Evolutionary conservation across 2,113 vertebrate genomes (phyloP), one percentile per base, ranked within the genome.

Genomic region (Deroptyus accipitrinus): DNA sequence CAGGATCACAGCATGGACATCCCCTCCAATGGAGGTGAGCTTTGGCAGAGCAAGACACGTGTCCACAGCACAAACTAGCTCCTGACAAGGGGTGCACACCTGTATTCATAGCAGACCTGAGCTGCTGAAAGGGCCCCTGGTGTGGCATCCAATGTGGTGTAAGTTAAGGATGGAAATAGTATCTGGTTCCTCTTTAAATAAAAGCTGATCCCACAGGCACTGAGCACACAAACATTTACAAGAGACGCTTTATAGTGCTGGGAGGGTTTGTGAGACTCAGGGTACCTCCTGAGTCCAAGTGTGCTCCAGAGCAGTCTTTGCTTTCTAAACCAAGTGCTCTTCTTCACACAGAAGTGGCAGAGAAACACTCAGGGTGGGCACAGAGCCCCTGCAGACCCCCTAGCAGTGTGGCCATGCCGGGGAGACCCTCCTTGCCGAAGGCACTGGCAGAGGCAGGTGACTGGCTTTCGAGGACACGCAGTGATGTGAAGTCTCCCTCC

Each of bases 41-140:
- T 76, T 0, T 0, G 75, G 63, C 68, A 62, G 16, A 57, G 91
- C 74, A 63, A 66, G 37, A 63, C 1, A 0, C 0, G 0, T 42
- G 73, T 24, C 73, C 0, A 0, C 49, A 44, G 44, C 8, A 19
- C 7, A 37, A 68, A 10, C 76, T 68, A 0, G 0, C 70, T 76
- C 11, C 0, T 16, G 37, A 69, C 10, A 13, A 13, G 73, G 25
- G 73, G 8, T 25, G n/a, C 16, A 30, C 31, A 13, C 41, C 28
- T 6, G 2, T 35, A 74, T 73, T 77, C 41, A 13, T 1, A 77
- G 83, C 30, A 62, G 9, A 66, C 31, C 64, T 59, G 72, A 77
- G 68, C 57, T 86, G 28, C 93, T 72, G 66, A 70, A 67, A 86
- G 89, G 54, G 37, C 73, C 59, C 28, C 73, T 78, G 44, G 31